These are phyloP conservation scores for Mythimna pallens DNA, from an alignment of 2,888 invertebrate species.

Conservation along the genomic window DNA sequence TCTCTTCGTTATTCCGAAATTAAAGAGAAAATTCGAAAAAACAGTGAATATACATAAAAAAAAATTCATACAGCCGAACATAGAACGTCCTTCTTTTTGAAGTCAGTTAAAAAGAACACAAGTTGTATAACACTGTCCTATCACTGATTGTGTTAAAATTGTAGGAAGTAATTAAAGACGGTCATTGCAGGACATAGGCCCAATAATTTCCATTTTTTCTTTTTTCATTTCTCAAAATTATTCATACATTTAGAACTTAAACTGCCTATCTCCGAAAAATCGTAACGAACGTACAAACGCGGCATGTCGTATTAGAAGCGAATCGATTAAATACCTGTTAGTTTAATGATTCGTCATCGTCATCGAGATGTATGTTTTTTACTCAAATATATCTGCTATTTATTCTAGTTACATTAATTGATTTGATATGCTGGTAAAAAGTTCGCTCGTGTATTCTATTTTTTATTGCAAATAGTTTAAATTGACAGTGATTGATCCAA, in stretches of 20 bases:
- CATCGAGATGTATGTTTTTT: conserved; percentile 42
- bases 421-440: conserved; percentile 47
- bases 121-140: too few relatives aligned
- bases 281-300: conserved; percentile 37
- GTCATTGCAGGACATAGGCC: too few relatives aligned
- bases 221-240: too few relatives aligned
- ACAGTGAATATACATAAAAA: too few relatives aligned
- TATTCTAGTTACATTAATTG: conserved; percentile 48
- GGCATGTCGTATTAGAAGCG: conserved; percentile 59
- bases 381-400: conserved; percentile 42
- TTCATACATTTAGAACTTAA: neutral
- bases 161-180: too few relatives aligned
- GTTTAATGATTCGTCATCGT: conserved; percentile 59
- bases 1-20: too few relatives aligned
- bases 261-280: conserved; percentile 20
- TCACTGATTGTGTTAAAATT: too few relatives aligned
- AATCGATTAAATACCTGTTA: conserved; percentile 60
- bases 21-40: too few relatives aligned
- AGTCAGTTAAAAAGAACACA: too few relatives aligned
- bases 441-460: neutral
- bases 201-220: too few relatives aligned
- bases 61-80: too few relatives aligned
- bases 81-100: too few relatives aligned
- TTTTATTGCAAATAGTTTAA: conserved; percentile 13
- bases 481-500: conserved; percentile 28